Conservation (phyloP, 2,113 vertebrate species). For the Saimiri boliviensis region DNA sequence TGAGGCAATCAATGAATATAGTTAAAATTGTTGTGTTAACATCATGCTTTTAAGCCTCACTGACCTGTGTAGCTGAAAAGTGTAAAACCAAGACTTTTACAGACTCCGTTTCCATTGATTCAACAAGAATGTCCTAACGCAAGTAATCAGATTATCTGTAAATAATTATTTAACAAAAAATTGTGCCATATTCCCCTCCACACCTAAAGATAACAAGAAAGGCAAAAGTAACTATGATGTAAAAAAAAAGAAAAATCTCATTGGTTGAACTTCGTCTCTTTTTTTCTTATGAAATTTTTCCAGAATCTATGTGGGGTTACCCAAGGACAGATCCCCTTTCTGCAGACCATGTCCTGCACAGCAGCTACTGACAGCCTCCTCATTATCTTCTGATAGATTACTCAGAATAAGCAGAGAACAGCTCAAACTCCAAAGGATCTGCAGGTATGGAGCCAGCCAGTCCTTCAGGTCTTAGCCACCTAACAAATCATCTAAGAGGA, state of each 20-base stretch:
- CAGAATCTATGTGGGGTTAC: not conserved
- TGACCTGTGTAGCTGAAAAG: not conserved
- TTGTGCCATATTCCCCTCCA: not conserved
- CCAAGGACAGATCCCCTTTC: not conserved
- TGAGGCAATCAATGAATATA: not conserved
- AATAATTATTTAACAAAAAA: not conserved
- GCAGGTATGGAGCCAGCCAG: not conserved
- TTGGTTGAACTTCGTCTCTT: not conserved
- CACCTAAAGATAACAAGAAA: not conserved
- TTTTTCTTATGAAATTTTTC: not conserved
- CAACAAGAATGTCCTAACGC: too few species aligned
- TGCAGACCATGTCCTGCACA: not conserved
- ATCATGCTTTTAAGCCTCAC: not conserved
- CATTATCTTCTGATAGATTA: slow-evolving; percentile 48
- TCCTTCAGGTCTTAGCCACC: not conserved
- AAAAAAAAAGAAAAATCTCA: not conserved
- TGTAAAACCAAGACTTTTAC: not conserved
- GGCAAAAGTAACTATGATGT: not conserved
- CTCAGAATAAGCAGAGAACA: slow-evolving; percentile 1
- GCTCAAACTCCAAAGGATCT: not conserved
- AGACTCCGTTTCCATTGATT: too few species aligned
- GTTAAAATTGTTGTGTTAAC: not conserved
- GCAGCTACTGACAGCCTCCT: not conserved
- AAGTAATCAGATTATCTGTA: too few species aligned
- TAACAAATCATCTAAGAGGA: slow-evolving; percentile 12